Evolutionary conservation across 2,113 vertebrate species (phyloP).

Genomic region (Astatoreochromis straeleni): DNA sequence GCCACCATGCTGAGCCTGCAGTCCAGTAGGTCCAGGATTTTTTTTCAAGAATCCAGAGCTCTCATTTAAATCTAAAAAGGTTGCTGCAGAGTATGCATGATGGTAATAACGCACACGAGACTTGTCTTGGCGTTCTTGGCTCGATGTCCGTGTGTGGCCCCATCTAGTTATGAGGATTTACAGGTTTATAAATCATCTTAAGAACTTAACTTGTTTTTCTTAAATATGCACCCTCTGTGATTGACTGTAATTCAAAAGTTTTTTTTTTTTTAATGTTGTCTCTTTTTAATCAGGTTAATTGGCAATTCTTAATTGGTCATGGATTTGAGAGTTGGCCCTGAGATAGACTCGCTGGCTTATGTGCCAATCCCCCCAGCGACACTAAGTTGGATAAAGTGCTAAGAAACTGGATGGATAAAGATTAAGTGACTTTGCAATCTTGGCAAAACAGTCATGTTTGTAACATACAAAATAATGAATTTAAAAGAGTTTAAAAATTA

Average conservation of each 20-base stretch:
- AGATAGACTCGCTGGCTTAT: neutral
- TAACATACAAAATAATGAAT: neutral
- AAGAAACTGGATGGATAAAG: neutral
- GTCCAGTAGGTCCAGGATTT: neutral
- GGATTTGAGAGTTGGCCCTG: neutral
- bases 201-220: neutral
- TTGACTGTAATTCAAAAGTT: neutral
- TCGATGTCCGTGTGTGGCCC: neutral
- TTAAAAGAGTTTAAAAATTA: neutral
- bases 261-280: neutral
- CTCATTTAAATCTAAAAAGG: constrained; percentile 10
- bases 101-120: neutral
- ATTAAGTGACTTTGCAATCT: neutral
- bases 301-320: neutral
- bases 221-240: neutral
- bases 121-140: neutral
- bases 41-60: neutral
- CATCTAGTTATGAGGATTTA: neutral
- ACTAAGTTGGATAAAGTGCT: neutral
- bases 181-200: neutral
- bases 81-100: neutral
- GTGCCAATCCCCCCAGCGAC: neutral
- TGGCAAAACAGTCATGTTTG: neutral
- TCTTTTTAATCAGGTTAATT: neutral
- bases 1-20: neutral